phyloP scores from a whole-genome alignment of 2,888 invertebrate genomes.

The Cephus spinipes region DNA sequence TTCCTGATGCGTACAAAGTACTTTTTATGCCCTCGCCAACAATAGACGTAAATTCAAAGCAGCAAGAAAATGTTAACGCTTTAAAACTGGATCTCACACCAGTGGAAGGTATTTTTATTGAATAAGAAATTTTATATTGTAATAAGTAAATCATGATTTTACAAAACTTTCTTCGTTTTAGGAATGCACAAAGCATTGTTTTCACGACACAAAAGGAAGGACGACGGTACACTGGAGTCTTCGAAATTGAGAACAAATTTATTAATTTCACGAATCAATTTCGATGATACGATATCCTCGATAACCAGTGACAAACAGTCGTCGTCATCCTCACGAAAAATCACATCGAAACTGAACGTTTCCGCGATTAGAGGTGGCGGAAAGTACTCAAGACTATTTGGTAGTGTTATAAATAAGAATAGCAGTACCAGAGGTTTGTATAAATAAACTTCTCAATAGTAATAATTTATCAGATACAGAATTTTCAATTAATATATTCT shows the following conservation, averaged over 20 bases:
- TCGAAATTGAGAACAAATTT: constrained; percentile 38
- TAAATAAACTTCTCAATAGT: neutral
- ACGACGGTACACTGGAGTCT: constrained; percentile 19
- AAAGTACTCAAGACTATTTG: constrained; percentile 56
- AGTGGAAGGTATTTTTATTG: constrained; percentile 41
- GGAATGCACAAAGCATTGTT: constrained; percentile 45
- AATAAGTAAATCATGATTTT: neutral
- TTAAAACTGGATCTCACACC: constrained; percentile 54
- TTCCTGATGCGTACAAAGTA: constrained; percentile 35
- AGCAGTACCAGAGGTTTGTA: constrained; percentile 27
- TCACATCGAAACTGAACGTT: constrained; percentile 1
- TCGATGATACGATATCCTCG: constrained; percentile 36
- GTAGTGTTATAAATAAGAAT: constrained; percentile 12
- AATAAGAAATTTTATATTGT: constrained; percentile 3
- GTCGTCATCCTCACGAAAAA: constrained; percentile 23
- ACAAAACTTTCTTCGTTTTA: constrained; percentile 9
- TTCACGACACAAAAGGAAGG: constrained; percentile 39
- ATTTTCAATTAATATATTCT: constrained; percentile 18
- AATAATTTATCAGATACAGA: neutral
- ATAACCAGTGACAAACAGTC: constrained; percentile 25
- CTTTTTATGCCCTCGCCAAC: constrained; percentile 54
- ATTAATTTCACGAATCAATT: constrained; percentile 38
- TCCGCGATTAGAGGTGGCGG: constrained; percentile 32
- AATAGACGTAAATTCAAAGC: constrained; percentile 46
- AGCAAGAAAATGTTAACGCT: constrained; percentile 1